Percentiles rank a stretch among this genome's conserved stretches.
phyloP scores from a whole-genome alignment of 2,888 invertebrate species.

The Pachydiplax longipennis region DNA sequence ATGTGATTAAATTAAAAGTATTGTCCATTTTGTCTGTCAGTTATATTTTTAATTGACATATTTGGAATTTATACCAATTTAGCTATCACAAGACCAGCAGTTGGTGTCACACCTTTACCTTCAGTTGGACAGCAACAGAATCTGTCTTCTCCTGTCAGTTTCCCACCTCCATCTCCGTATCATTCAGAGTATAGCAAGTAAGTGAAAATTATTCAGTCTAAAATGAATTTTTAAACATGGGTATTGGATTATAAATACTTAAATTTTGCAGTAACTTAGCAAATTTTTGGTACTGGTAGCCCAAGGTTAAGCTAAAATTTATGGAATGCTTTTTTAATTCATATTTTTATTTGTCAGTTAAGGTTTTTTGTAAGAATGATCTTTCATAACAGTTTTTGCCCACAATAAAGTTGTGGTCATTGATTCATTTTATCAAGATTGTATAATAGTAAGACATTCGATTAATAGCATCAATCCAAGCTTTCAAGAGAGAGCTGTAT shows the following conservation, averaged over 20 bases:
- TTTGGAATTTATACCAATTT: background rate
- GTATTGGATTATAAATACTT: background rate
- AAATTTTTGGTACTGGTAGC: background rate
- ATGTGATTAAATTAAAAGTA: no score
- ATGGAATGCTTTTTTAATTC: no score
- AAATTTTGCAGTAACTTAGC: background rate
- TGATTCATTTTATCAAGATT: no score
- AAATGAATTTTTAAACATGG: background rate
- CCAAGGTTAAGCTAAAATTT: background rate
- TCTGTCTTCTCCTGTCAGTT: slow-evolving; percentile 73
- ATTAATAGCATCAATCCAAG: no score
- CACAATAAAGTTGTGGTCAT: no score
- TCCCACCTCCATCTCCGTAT: slow-evolving; percentile 78
- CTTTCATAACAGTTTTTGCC: no score
- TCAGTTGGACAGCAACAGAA: slow-evolving; percentile 62
- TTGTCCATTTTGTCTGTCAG: no score
- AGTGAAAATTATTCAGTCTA: slow-evolving; percentile 54
- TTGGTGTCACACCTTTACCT: slow-evolving; percentile 59
- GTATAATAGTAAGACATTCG: no score
- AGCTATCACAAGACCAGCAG: background rate
- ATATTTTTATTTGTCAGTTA: no score
- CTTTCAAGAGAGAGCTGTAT: no score
- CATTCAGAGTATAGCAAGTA: slow-evolving; percentile 84
- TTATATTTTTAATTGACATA: background rate
- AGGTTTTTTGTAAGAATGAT: no score